Percentiles rank a stretch among this genome's conserved stretches.
phyloP scores from a whole-genome alignment of 2,113 vertebrate genomes.

The Merops nubicus region DNA sequence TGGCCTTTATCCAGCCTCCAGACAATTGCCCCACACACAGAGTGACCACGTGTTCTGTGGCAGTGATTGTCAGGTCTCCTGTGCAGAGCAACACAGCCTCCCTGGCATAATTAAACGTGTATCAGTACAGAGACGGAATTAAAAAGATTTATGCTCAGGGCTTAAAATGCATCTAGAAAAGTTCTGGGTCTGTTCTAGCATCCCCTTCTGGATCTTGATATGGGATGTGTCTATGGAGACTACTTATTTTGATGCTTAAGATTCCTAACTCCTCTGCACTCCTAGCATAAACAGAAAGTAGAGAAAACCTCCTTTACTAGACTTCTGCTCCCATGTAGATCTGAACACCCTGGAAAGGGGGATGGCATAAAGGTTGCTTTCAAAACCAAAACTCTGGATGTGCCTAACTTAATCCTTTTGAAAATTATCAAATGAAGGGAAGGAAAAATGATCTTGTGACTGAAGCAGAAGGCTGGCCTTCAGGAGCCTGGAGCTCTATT shows the following conservation, averaged over 20 bases:
- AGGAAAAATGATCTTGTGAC: conserved; percentile 26
- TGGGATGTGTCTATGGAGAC: background rate
- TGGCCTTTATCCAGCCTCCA: background rate
- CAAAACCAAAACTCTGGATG: background rate
- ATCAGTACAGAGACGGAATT: background rate
- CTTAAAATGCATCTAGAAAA: background rate
- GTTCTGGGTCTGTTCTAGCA: background rate
- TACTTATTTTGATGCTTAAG: background rate
- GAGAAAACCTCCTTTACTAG: background rate
- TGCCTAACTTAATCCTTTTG: background rate
- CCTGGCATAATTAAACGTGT: background rate
- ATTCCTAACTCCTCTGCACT: background rate
- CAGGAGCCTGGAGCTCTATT: background rate
- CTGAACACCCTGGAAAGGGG: background rate
- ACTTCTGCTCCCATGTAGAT: background rate
- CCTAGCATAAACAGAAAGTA: background rate
- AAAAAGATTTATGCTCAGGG: background rate
- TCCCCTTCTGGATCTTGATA: background rate
- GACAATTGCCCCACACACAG: background rate
- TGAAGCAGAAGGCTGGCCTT: background rate
- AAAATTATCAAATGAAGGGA: background rate
- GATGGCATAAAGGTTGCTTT: background rate
- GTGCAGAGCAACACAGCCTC: background rate
- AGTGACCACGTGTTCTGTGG: background rate
- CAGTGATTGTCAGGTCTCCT: fast-evolving